Percentiles rank a stretch among this genome's conserved stretches.
phyloP scores from a whole-genome alignment of 2,888 invertebrate genomes.

The Galeopsomyia nigrocyanea region DNA sequence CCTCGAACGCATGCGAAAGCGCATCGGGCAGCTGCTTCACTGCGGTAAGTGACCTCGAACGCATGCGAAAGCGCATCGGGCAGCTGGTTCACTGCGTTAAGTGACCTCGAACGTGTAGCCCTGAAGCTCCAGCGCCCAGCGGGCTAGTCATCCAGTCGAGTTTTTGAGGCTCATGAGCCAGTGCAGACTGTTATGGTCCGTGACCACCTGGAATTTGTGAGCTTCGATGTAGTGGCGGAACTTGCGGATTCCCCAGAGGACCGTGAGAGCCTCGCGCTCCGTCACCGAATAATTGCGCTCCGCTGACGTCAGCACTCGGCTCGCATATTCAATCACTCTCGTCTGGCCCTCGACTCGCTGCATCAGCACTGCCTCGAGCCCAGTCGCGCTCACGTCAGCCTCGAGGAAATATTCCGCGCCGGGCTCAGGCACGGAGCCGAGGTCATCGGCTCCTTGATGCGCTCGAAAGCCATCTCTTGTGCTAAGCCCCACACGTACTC shows the following conservation, averaged over 20 bases:
- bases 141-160: slow-evolving; percentile 15
- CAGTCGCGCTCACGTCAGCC: slow-evolving; percentile 44
- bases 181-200: slow-evolving; percentile 50
- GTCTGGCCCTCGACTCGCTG: slow-evolving; percentile 47
- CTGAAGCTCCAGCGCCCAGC: slow-evolving; percentile 40
- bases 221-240: slow-evolving; percentile 51
- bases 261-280: slow-evolving; percentile 52
- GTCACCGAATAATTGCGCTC: slow-evolving; percentile 52
- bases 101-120: slow-evolving; percentile 54
- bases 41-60: too few species aligned
- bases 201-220: slow-evolving; percentile 48
- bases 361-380: slow-evolving; percentile 49
- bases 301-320: slow-evolving; percentile 42
- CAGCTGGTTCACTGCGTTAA: slow-evolving; percentile 55
- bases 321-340: slow-evolving; percentile 54
- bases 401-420: slow-evolving; percentile 56
- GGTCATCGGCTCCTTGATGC: too few species aligned
- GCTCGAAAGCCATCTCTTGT: too few species aligned
- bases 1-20: slow-evolving; percentile 50
- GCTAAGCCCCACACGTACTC: too few species aligned
- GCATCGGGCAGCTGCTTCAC: slow-evolving; percentile 59
- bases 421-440: too few species aligned
- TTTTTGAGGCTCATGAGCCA: slow-evolving; percentile 48
- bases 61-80: slow-evolving; percentile 59
- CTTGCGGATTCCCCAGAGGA: slow-evolving; percentile 49